Evolutionary conservation across 1,140 invertebrate species (phyloP).

Genomic region (Octopus bimaculoides): DNA sequence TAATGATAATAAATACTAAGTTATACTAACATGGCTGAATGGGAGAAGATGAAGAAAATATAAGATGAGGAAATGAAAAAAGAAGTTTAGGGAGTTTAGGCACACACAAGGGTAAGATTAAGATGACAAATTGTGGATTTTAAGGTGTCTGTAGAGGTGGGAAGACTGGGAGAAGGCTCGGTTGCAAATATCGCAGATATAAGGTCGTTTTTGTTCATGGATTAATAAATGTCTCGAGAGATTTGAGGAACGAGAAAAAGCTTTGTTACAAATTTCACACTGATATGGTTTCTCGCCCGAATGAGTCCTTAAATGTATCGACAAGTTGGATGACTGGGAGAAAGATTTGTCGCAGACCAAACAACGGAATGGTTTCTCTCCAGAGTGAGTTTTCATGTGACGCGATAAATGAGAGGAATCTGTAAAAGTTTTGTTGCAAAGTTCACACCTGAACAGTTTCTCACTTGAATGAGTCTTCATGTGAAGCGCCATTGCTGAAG

Average conservation of each 20-base stretch:
- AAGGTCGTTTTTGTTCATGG: too few relatives aligned
- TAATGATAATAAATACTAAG: too few relatives aligned
- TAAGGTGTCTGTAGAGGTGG: too few relatives aligned
- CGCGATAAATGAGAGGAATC: constrained; percentile 15
- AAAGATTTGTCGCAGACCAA: constrained; percentile 45
- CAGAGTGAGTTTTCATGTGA: constrained; percentile 51
- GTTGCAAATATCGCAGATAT: too few relatives aligned
- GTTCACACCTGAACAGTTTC: constrained; percentile 75
- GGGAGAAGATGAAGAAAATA: too few relatives aligned
- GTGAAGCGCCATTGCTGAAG: constrained; percentile 56
- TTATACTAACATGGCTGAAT: too few relatives aligned
- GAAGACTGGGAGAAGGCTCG: too few relatives aligned
- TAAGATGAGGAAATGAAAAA: too few relatives aligned
- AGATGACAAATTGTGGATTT: too few relatives aligned
- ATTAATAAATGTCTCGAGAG: background rate
- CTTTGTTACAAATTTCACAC: background rate
- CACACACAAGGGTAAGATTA: too few relatives aligned
- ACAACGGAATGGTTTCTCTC: constrained; percentile 49
- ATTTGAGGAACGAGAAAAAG: background rate
- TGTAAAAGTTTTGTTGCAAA: constrained; percentile 62
- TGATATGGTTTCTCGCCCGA: background rate
- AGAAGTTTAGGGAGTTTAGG: too few relatives aligned
- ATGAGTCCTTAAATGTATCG: background rate
- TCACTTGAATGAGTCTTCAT: constrained; percentile 82
- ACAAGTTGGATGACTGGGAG: background rate